Evolutionary conservation across 2,888 invertebrate genomes (phyloP).

Genomic region (Sycophila texana): DNA sequence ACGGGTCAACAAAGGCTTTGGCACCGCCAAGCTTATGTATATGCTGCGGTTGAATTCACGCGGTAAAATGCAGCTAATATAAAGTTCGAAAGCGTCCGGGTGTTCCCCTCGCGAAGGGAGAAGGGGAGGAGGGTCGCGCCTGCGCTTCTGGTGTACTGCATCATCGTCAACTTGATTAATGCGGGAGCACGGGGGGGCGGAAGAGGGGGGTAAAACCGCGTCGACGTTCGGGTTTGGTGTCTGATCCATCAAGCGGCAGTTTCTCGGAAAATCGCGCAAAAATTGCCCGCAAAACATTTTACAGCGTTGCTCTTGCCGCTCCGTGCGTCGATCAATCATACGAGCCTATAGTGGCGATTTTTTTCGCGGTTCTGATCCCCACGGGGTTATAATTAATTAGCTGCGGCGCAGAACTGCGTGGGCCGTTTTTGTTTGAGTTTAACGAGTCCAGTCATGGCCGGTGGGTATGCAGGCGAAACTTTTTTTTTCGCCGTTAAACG

Average conservation of each 20-base stretch:
- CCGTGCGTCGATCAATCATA: not conserved
- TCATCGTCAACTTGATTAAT: conserved; percentile 52
- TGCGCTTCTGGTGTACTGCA: conserved; percentile 15
- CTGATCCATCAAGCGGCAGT: conserved; percentile 18
- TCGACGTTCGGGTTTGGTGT: not conserved
- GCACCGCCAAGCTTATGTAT: not conserved
- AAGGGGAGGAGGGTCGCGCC: conserved; percentile 18
- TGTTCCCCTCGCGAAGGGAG: not conserved
- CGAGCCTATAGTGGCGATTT: not conserved
- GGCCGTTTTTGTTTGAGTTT: not conserved
- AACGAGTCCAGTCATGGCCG: not conserved
- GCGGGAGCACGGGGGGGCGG: conserved; percentile 10
- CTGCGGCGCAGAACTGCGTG: not conserved
- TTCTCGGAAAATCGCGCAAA: not conserved
- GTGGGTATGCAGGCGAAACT: not conserved
- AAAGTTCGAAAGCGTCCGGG: conserved; percentile 34
- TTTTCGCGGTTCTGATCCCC: not conserved
- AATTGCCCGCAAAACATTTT: not conserved
- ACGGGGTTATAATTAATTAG: not conserved
- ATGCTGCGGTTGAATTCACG: not conserved
- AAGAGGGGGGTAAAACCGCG: not conserved
- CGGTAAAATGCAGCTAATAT: conserved; percentile 2
- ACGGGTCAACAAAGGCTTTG: not conserved
- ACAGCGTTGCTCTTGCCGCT: not conserved
- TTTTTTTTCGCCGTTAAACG: not conserved